Evolutionary conservation across 2,797 vertebrate species (phyloP), one percentile per base, ranked within the genome.

Genomic region (Heterohyrax brucei): DNA sequence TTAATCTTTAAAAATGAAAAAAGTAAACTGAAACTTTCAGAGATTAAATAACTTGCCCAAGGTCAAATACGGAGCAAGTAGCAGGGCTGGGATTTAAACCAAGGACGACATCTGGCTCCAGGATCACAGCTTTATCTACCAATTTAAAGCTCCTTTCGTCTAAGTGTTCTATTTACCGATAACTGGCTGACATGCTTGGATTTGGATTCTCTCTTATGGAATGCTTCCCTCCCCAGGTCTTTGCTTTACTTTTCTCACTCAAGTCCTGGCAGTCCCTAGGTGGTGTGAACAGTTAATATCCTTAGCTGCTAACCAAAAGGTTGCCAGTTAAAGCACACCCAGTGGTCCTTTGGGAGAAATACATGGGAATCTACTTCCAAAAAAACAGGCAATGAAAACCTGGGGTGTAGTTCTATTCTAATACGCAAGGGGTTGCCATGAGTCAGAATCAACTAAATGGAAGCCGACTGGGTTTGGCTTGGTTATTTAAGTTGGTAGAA

Each of bases 21-120:
- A 89, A 84, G 70, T 62, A 91, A 89, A 94, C 24, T 61, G 46
- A 91, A 95, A 72, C 82, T 85, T 95, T 92, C 30, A 83, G 66
- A 85, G 68, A 70, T 96, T 95, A 95, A 92, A 62, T 80, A 90
- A 62, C 28, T 85, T 66, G 53, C 91, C 96, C 13, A 83, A 97
- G 89, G 96, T 78, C 97, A 68, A 73, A 78, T 87, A 89, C 93
- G 70, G 10, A 73, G 1, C n/a, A 87, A 85, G 28, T 26, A 61
- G 87, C n/a, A 93, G 70, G 78, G 30, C 46, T 91, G 28, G 66
- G 53, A 70, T 91, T 93, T 96, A 87, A 93, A 90, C 84, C 46
- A 86, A 91, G 64, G 73, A 26, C 59, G 39, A 39, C 12, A 3
- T 56, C 73, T 64, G n/a, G 18, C 62, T 76, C 46, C 68, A 50